Percentiles rank a stretch among this genome's conserved stretches.
Evolutionary conservation across 2,888 invertebrate species (phyloP).

Genomic region (Plebejus argus): DNA sequence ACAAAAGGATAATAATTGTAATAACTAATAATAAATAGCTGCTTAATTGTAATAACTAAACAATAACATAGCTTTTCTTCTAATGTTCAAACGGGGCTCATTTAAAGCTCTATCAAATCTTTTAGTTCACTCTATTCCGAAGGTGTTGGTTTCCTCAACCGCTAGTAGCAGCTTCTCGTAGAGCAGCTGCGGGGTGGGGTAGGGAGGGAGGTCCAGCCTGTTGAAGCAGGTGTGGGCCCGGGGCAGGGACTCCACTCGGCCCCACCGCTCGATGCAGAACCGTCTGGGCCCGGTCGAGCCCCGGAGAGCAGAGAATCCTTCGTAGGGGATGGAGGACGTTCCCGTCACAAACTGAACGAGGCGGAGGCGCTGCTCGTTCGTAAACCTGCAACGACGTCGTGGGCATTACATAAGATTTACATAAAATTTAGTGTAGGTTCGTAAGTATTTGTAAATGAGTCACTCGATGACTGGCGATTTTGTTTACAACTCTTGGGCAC

Average conservation of each 20-base stretch:
- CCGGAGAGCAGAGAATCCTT: conserved; percentile 96
- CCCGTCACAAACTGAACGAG: conserved; percentile 98
- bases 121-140: conserved; percentile 91
- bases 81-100: conserved; percentile 8
- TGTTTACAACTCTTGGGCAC: conserved; percentile 3
- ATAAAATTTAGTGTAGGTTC: conserved; percentile 10
- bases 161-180: conserved; percentile 95
- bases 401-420: not conserved
- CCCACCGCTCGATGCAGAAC: conserved; percentile 99
- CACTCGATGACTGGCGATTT: not conserved
- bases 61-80: not conserved
- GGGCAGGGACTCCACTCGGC: conserved; percentile 95
- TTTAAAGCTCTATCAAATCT: conserved; percentile 16
- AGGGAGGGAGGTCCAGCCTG: conserved; percentile 96
- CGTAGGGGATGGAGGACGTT: conserved; percentile 98
- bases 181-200: conserved; percentile 94
- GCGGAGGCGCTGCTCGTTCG: conserved; percentile 95
- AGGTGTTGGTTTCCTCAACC: conserved; percentile 97
- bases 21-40: conserved; percentile 38
- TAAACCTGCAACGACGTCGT: conserved; percentile 82
- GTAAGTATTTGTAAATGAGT: conserved; percentile 16
- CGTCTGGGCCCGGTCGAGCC: conserved; percentile 97
- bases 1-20: conserved; percentile 45
- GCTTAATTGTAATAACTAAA: conserved; percentile 17
- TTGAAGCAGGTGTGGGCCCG: conserved; percentile 99